A percentile compares a stretch with the other conserved stretches of the same genome.
Conservation (phyloP, 2,888 invertebrate genomes). For the Microctonus brassicae region DNA sequence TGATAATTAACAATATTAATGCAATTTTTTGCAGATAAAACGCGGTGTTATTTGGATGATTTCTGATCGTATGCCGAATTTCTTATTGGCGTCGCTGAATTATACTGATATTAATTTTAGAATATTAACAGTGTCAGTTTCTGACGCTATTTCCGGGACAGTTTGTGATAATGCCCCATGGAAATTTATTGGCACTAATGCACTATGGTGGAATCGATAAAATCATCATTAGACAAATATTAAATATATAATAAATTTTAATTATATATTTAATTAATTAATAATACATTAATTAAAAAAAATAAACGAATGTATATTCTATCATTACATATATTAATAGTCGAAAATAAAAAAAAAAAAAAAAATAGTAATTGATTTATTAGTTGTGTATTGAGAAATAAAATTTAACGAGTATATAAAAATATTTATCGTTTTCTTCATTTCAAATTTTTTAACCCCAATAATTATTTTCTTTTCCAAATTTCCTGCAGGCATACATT, state of each 20-base stretch:
- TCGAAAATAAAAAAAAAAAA: background rate
- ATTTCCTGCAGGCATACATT: too few relatives aligned
- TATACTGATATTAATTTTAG: constrained; percentile 85
- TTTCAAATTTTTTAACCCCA: background rate
- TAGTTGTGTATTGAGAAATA: background rate
- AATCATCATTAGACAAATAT: background rate
- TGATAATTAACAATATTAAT: constrained; percentile 6
- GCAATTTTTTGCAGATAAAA: constrained; percentile 73
- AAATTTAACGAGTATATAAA: background rate
- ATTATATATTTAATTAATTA: too few relatives aligned
- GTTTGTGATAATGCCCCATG: constrained; percentile 74
- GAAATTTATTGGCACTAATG: constrained; percentile 53
- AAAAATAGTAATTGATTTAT: background rate
- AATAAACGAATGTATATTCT: background rate
- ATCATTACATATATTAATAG: too few relatives aligned
- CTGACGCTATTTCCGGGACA: constrained; percentile 78
- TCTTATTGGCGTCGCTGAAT: constrained; percentile 78
- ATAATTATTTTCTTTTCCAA: background rate
- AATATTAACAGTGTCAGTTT: constrained; percentile 79
- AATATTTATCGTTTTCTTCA: background rate
- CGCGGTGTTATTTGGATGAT: constrained; percentile 82
- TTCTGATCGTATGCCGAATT: constrained; percentile 86
- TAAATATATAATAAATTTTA: background rate
- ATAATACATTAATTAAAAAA: too few relatives aligned
- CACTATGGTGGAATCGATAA: constrained; percentile 59